Conservation (phyloP, 2,888 invertebrate species). For the Autographa pulchrina region DNA sequence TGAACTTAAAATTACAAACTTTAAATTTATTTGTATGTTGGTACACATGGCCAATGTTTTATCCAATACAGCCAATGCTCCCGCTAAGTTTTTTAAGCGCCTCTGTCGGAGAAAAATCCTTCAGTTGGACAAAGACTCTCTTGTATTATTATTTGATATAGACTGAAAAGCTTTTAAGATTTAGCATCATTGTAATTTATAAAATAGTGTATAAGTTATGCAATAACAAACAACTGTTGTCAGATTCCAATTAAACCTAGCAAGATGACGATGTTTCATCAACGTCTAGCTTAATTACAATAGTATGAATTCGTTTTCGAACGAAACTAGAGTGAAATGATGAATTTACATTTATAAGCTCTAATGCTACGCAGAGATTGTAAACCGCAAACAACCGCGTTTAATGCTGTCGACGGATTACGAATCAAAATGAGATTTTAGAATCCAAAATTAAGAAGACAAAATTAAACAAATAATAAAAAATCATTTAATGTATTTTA, state of each 20-base stretch:
- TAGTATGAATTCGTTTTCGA: not conserved
- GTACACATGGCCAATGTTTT: not conserved
- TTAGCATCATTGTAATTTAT: not conserved
- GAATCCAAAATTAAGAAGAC: too few species aligned
- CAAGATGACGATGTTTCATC: not conserved
- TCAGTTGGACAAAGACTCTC: not conserved
- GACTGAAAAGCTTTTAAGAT: not conserved
- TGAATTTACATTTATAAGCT: not conserved
- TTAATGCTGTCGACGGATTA: too few species aligned
- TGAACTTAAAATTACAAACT: conserved; percentile 4
- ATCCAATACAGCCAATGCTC: not conserved
- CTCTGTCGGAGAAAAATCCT: not conserved
- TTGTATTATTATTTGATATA: not conserved
- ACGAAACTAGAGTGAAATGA: not conserved
- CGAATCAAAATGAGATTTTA: too few species aligned
- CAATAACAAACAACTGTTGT: not conserved
- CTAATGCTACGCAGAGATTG: not conserved
- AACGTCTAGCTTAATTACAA: not conserved
- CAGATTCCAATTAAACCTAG: not conserved
- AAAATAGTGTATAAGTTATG: not conserved
- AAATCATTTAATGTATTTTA: too few species aligned
- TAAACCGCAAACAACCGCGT: too few species aligned
- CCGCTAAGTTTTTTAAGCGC: not conserved
- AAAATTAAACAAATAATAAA: too few species aligned
- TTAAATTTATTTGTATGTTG: conserved; percentile 6